A percentile compares a stretch with the other conserved stretches of the same genome.
phyloP scores from a whole-genome alignment of 2,888 invertebrate species.

The Trissoscelio sp. region DNA sequence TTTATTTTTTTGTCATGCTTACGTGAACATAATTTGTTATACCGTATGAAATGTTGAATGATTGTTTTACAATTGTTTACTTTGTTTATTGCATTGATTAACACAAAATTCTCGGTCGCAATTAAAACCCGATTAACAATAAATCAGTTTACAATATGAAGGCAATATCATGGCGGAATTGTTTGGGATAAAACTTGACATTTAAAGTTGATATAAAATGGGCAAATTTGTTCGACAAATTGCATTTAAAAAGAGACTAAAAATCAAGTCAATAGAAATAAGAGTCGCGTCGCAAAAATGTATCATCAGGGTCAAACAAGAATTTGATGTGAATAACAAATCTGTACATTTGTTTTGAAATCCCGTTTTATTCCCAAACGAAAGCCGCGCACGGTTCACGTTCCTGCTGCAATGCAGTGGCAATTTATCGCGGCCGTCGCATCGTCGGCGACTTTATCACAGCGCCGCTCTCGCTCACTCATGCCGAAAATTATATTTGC shows the following conservation, averaged over 20 bases:
- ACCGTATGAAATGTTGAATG: neutral
- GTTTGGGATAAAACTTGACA: conserved; percentile 19
- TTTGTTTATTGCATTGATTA: conserved; percentile 1
- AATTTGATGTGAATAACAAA: conserved; percentile 2
- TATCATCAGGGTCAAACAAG: neutral
- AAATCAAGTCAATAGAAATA: neutral
- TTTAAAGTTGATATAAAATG: too few species aligned
- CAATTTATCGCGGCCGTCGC: conserved; percentile 51
- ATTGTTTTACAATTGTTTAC: conserved; percentile 7
- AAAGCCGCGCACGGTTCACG: conserved; percentile 32
- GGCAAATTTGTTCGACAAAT: neutral
- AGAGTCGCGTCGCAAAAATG: neutral
- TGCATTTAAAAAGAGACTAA: neutral
- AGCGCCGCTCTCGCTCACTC: conserved; percentile 53
- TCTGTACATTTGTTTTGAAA: conserved; percentile 17
- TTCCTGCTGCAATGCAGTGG: conserved; percentile 56
- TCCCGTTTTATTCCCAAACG: conserved; percentile 14
- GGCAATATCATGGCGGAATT: conserved; percentile 33
- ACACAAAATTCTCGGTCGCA: neutral
- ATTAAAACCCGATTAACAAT: neutral
- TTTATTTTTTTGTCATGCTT: neutral
- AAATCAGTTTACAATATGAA: conserved; percentile 38
- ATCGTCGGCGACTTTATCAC: conserved; percentile 57
- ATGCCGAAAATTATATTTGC: conserved; percentile 56
- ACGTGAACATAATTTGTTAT: too few species aligned